Evolutionary conservation across 2,797 vertebrate genomes (phyloP).

Genomic region (Botia almorhae): DNA sequence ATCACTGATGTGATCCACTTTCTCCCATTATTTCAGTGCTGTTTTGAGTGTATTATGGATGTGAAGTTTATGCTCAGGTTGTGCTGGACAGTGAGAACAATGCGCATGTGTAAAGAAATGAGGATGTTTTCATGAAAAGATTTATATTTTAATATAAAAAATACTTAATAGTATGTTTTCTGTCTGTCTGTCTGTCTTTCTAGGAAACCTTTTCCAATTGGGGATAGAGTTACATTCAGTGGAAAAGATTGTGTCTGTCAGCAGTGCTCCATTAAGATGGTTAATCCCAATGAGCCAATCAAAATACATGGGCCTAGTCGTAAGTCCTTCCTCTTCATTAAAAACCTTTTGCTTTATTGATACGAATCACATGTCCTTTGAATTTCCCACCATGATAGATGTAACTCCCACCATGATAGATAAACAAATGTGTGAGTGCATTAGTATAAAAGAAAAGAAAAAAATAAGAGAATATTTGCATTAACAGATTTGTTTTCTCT

Average conservation of each 20-base stretch:
- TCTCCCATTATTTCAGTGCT: not conserved
- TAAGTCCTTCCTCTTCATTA: conserved; percentile 74
- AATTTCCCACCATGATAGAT: not conserved
- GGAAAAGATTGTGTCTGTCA: conserved; percentile 98
- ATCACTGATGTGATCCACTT: not conserved
- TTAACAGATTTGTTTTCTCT: too few species aligned
- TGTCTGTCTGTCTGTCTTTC: conserved; percentile 39
- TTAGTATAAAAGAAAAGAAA: too few species aligned
- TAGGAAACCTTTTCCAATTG: conserved; percentile 98
- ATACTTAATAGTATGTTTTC: conserved; percentile 25
- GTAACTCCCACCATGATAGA: too few species aligned
- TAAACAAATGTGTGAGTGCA: too few species aligned
- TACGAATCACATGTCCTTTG: not conserved
- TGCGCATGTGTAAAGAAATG: not conserved
- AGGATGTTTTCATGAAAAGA: not conserved
- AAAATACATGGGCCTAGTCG: conserved; percentile 97
- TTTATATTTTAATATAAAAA: not conserved
- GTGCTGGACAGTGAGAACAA: not conserved
- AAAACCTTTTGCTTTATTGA: conserved; percentile 6
- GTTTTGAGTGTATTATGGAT: not conserved
- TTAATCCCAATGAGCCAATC: conserved; percentile 90
- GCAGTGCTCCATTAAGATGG: conserved; percentile 90
- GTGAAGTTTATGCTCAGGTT: not conserved
- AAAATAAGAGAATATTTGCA: too few species aligned
- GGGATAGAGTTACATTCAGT: conserved; percentile 97